Conservation (phyloP, 2,113 vertebrate species). For the Rhinogobius similis region DNA sequence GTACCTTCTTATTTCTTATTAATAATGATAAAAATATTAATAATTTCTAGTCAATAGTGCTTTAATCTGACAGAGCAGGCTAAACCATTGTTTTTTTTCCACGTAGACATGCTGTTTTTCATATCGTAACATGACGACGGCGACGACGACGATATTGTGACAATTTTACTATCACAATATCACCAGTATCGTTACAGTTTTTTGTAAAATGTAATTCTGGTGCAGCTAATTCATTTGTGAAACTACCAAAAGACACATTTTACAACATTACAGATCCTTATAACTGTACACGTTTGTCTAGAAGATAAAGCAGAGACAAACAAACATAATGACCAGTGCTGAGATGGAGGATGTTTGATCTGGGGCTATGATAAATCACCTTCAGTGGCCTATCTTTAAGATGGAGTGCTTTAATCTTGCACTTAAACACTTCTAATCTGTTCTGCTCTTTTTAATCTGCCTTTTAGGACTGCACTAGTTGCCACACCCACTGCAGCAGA, state of each 20-base stretch:
- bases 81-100: too few species aligned
- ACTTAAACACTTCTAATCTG: constrained; percentile 62
- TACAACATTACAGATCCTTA: not conserved
- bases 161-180: too few species aligned
- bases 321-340: constrained; percentile 32
- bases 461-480: constrained; percentile 28
- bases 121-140: too few species aligned
- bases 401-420: constrained; percentile 69
- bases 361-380: constrained; percentile 59
- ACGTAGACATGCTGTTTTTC: too few species aligned
- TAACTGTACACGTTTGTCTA: constrained; percentile 12
- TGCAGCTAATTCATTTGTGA: not conserved
- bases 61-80: too few species aligned
- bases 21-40: too few species aligned
- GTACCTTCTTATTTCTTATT: too few species aligned
- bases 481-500: constrained; percentile 26
- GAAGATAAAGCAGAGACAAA: constrained; percentile 44
- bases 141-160: too few species aligned
- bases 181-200: too few species aligned
- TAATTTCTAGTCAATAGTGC: too few species aligned
- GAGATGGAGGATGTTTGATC: constrained; percentile 33
- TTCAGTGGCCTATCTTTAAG: constrained; percentile 43
- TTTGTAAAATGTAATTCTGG: not conserved
- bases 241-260: not conserved
- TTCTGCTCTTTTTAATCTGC: constrained; percentile 59